Conservation (phyloP, 2,888 invertebrate species). For the Eupelmus urozonus region DNA sequence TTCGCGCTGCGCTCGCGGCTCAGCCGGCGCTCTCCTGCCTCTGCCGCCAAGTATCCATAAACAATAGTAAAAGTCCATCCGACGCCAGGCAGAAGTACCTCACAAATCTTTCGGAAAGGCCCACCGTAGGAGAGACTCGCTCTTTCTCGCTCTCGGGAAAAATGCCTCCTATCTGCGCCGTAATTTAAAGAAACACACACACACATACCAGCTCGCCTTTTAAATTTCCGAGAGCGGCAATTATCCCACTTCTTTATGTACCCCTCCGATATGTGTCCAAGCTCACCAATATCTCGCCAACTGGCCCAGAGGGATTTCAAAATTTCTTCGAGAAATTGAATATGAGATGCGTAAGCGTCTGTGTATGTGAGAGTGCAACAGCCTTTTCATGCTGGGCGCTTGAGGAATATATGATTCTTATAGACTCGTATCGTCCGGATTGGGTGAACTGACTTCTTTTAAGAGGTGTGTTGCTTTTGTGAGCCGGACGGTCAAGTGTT, state of each 20-base stretch:
- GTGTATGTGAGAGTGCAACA: constrained; percentile 13
- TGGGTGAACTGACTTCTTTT: neutral
- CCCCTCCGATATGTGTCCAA: constrained; percentile 28
- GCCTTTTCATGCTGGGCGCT: constrained; percentile 15
- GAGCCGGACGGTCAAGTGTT: neutral
- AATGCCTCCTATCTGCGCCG: constrained; percentile 38
- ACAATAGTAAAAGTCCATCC: constrained; percentile 52
- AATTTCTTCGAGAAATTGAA: constrained; percentile 7
- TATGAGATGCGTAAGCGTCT: neutral
- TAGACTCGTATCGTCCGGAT: neutral
- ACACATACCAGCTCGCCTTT: constrained; percentile 8
- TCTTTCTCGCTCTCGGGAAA: constrained; percentile 13
- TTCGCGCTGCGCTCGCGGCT: no score
- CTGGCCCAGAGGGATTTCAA: constrained; percentile 11
- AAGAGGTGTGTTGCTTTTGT: no score
- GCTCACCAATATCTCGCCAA: constrained; percentile 26
- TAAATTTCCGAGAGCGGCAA: constrained; percentile 45
- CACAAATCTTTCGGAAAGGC: constrained; percentile 52
- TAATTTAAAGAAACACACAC: constrained; percentile 31
- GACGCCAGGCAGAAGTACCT: constrained; percentile 24
- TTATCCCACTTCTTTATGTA: constrained; percentile 46
- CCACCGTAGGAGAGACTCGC: constrained; percentile 18
- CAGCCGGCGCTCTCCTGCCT: no score
- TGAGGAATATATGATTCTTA: constrained; percentile 1
- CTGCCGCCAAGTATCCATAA: constrained; percentile 36